Percentiles rank a stretch among this genome's conserved stretches.
Conservation (phyloP, 2,797 vertebrate genomes). For the Gymnodraco acuticeps region DNA sequence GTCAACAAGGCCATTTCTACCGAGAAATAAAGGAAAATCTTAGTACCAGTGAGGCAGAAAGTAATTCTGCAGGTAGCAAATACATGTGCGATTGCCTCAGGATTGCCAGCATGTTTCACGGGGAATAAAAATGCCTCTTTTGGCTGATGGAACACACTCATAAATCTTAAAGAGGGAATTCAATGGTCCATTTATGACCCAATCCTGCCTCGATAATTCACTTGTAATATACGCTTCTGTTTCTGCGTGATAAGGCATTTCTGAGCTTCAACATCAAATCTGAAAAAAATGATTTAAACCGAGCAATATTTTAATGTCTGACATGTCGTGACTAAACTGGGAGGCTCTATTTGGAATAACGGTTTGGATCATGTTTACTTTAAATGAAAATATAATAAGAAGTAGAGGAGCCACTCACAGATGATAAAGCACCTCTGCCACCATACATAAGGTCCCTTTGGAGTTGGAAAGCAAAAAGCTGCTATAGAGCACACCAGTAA, state of each 20-base stretch:
- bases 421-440: conserved; percentile 11
- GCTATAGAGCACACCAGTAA: not conserved
- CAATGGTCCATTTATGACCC: conserved; percentile 54
- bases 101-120: conserved; percentile 33
- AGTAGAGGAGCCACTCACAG: conserved; percentile 6
- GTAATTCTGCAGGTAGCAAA: not conserved
- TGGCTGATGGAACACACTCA: conserved; percentile 46
- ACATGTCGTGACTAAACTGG: conserved; percentile 20
- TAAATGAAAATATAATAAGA: not conserved
- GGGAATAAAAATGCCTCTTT: conserved; percentile 37
- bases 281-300: conserved; percentile 45
- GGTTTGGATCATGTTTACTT: conserved; percentile 37
- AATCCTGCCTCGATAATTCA: conserved; percentile 66
- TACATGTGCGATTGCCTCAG: conserved; percentile 18
- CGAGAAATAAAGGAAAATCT: not conserved
- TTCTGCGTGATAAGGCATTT: conserved; percentile 65
- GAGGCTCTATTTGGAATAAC: not conserved
- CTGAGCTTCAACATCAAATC: conserved; percentile 40
- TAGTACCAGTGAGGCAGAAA: not conserved
- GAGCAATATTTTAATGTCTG: conserved; percentile 60
- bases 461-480: conserved; percentile 24
- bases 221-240: conserved; percentile 61
- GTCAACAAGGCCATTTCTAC: not conserved
- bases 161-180: conserved; percentile 65
- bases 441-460: conserved; percentile 12